Conservation (phyloP, 2,888 invertebrate species). For the Sycophila texana region DNA sequence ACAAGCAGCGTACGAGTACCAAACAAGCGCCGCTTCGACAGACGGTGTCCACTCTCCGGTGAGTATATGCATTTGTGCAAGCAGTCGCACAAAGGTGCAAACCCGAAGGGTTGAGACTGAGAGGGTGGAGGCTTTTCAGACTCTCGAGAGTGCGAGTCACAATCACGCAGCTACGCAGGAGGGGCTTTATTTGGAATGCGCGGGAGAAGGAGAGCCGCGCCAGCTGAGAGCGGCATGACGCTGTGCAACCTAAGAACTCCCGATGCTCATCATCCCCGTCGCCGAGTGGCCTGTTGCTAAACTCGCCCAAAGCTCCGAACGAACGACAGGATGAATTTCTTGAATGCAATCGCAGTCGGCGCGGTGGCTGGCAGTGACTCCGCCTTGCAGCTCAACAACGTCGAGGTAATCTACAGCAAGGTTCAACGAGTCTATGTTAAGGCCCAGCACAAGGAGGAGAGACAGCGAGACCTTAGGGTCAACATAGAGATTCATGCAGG, state of each 20-base stretch:
- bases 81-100: no score
- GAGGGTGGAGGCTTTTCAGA: no score
- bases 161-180: no score
- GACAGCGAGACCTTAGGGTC: slow-evolving; percentile 71
- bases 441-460: slow-evolving; percentile 72
- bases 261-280: background rate
- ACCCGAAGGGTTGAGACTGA: no score
- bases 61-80: no score
- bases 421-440: slow-evolving; percentile 73
- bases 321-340: slow-evolving; percentile 68
- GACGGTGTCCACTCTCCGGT: no score
- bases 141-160: no score
- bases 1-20: no score
- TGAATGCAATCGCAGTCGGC: slow-evolving; percentile 66
- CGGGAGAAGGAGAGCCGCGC: slow-evolving; percentile 1
- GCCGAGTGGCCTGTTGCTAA: background rate
- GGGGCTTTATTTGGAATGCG: background rate
- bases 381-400: slow-evolving; percentile 72
- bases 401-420: slow-evolving; percentile 72
- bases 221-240: background rate
- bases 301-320: background rate
- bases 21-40: no score
- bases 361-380: slow-evolving; percentile 66
- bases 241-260: background rate
- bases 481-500: slow-evolving; percentile 74